Percentiles rank a stretch among this genome's conserved stretches.
Evolutionary conservation across 2,888 invertebrate species (phyloP).

Genomic region (Acleris literana): DNA sequence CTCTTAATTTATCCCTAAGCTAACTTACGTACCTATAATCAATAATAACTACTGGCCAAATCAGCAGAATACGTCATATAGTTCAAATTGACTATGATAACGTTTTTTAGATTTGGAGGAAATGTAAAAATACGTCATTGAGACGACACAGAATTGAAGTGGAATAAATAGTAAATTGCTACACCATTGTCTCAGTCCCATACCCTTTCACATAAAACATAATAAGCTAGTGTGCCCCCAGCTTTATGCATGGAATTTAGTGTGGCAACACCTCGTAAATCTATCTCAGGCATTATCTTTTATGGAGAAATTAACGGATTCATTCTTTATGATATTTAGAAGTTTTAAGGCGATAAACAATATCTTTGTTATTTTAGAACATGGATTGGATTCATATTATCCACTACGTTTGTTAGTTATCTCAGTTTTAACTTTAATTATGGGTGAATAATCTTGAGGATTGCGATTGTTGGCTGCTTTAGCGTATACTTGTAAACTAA

Average conservation of each 20-base stretch:
- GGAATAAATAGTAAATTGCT: slow-evolving; percentile 11
- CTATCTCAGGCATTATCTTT: slow-evolving; percentile 31
- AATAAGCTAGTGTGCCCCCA: slow-evolving; percentile 15
- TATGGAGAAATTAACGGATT: slow-evolving; percentile 32
- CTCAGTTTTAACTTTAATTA: too few species aligned
- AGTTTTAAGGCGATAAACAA: background rate
- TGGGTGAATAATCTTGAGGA: too few species aligned
- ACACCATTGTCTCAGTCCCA: slow-evolving; percentile 13
- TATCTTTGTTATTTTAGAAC: background rate
- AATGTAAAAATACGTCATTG: background rate
- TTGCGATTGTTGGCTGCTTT: too few species aligned
- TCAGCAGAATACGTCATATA: too few species aligned
- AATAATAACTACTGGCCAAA: too few species aligned
- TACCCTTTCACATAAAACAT: slow-evolving; percentile 15
- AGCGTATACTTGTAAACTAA: too few species aligned
- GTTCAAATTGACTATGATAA: background rate
- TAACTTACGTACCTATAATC: too few species aligned
- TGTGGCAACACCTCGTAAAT: slow-evolving; percentile 35
- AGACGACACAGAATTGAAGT: slow-evolving; percentile 1
- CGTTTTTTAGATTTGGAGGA: background rate
- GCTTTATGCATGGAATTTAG: slow-evolving; percentile 30
- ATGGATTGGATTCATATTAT: too few species aligned
- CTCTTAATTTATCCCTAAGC: too few species aligned
- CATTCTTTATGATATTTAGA: slow-evolving; percentile 13
- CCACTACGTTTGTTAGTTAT: too few species aligned